These are phyloP conservation scores for Doris montereyensis DNA, from an alignment of 2,888 invertebrate species.

Conservation along the genomic window DNA sequence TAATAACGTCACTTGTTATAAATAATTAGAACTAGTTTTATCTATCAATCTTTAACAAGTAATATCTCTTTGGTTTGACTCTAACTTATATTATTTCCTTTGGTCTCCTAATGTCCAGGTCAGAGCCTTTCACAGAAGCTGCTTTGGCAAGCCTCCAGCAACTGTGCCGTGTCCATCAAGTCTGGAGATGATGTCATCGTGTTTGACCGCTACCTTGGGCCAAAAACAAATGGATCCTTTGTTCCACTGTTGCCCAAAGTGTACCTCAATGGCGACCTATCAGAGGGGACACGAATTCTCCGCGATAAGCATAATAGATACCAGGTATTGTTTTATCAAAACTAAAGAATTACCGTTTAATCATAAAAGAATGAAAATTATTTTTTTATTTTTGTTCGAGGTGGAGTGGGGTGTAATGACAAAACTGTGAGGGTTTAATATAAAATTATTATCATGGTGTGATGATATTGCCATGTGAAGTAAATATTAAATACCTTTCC, in stretches of 20 bases:
- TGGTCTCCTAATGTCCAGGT: constrained; percentile 41
- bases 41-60: too few species aligned
- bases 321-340: constrained; percentile 28
- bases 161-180: constrained; percentile 59
- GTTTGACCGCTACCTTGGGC: constrained; percentile 52
- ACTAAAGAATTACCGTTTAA: too few species aligned
- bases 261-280: constrained; percentile 52
- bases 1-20: too few species aligned
- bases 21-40: too few species aligned
- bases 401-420: too few species aligned
- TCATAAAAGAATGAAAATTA: too few species aligned
- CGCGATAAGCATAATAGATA: constrained; percentile 16
- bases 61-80: too few species aligned
- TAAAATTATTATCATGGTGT: too few species aligned
- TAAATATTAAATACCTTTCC: too few species aligned
- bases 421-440: too few species aligned
- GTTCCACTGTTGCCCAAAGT: constrained; percentile 43
- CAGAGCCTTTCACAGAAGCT: constrained; percentile 47
- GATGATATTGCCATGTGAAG: too few species aligned
- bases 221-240: not conserved
- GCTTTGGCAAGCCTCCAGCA: constrained; percentile 53
- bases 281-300: constrained; percentile 50
- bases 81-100: not conserved
- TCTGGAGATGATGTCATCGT: constrained; percentile 61
- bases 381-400: too few species aligned